A percentile compares a stretch with the other conserved stretches of the same genome.
Evolutionary conservation across 2,797 vertebrate genomes (phyloP).

Genomic region (Clamator glandarius): DNA sequence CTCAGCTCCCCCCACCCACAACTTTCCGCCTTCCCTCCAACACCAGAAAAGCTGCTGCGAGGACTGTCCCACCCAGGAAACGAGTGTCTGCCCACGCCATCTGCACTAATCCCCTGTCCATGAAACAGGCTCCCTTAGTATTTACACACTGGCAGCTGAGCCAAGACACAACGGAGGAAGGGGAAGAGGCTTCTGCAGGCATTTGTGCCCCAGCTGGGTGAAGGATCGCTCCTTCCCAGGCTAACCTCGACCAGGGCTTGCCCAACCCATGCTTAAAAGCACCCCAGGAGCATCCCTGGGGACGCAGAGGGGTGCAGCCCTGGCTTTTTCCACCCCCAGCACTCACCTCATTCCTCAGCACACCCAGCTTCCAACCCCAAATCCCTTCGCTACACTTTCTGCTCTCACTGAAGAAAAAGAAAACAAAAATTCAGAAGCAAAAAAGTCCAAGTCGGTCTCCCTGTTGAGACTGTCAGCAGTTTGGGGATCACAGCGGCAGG

Average conservation of each 20-base stretch:
- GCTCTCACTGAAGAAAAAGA: not conserved
- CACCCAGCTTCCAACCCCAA: not conserved
- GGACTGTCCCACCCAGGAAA: not conserved
- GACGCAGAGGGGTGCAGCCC: not conserved
- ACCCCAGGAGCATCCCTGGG: not conserved
- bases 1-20: not conserved
- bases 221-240: not conserved
- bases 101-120: no score
- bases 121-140: not conserved
- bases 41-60: not conserved
- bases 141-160: not conserved
- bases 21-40: not conserved
- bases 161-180: not conserved
- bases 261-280: not conserved
- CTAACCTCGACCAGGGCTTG: not conserved
- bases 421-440: not conserved
- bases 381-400: not conserved
- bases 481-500: not conserved
- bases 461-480: rapidly evolving
- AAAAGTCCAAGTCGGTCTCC: not conserved
- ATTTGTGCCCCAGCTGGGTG: not conserved
- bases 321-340: not conserved
- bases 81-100: rapidly evolving
- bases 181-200: not conserved
- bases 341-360: conserved; percentile 24